Evolutionary conservation across 2,888 invertebrate species (phyloP).

Genomic region (Rhimphoctona megacephalus): DNA sequence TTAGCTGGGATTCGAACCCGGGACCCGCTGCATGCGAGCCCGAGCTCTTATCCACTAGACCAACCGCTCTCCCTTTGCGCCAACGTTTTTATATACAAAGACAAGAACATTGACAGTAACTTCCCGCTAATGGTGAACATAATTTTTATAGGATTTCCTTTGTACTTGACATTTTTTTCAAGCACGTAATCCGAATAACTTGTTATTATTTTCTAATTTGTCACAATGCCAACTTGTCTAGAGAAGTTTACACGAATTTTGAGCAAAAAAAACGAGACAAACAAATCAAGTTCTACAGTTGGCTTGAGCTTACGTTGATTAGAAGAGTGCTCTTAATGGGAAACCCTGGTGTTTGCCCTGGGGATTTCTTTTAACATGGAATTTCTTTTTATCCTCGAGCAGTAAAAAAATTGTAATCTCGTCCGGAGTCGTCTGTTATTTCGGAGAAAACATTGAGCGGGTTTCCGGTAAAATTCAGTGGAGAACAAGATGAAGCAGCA

Average conservation of each 20-base stretch:
- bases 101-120: background rate
- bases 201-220: constrained; percentile 6
- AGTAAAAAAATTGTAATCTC: constrained; percentile 14
- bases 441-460: background rate
- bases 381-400: background rate
- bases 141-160: background rate
- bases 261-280: background rate
- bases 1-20: too few species aligned
- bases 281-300: constrained; percentile 7
- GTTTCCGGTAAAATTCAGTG: constrained; percentile 6
- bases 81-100: background rate
- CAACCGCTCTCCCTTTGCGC: background rate
- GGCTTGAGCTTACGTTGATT: constrained; percentile 21
- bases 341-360: constrained; percentile 4
- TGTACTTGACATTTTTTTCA: background rate
- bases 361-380: constrained; percentile 17
- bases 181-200: background rate
- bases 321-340: constrained; percentile 20
- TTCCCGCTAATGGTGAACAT: background rate
- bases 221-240: background rate
- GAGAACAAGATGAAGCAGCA: background rate
- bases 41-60: too few species aligned
- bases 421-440: constrained; percentile 19
- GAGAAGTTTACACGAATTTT: constrained; percentile 5
- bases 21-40: too few species aligned